phyloP scores from a whole-genome alignment of 2,797 vertebrate species.

The Erethizon dorsatum region DNA sequence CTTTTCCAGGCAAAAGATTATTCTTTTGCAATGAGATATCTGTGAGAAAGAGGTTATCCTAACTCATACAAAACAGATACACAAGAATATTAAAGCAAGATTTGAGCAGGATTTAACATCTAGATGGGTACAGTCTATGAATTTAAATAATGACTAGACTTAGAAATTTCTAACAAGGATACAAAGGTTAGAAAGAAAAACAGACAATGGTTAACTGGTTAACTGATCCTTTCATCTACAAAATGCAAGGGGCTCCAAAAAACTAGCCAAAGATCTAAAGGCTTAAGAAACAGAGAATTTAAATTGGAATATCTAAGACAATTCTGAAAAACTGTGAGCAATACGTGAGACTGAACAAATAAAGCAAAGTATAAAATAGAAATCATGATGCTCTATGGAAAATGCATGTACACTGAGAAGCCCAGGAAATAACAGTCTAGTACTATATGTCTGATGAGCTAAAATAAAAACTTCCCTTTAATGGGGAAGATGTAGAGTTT shows the following conservation, averaged over 20 bases:
- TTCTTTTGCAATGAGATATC: conserved; percentile 39
- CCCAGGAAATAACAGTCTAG: background rate
- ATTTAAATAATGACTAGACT: conserved; percentile 65
- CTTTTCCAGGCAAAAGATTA: conserved; percentile 69
- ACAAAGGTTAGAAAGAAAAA: conserved; percentile 41
- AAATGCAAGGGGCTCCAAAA: conserved; percentile 22
- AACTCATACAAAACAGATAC: conserved; percentile 47
- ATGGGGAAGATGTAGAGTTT: background rate
- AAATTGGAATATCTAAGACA: conserved; percentile 17
- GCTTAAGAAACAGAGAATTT: conserved; percentile 45
- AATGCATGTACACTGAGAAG: background rate
- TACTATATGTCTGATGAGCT: background rate
- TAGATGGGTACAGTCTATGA: conserved; percentile 7
- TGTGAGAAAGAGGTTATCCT: conserved; percentile 38
- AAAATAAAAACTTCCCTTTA: conserved; percentile 10
- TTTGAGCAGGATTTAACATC: conserved; percentile 64
- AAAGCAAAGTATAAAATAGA: conserved; percentile 11
- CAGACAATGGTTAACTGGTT: background rate
- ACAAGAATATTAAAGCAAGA: conserved; percentile 63
- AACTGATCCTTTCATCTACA: conserved; percentile 42
- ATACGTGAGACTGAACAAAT: background rate
- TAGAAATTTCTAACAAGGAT: conserved; percentile 60
- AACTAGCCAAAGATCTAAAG: conserved; percentile 33
- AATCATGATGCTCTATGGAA: background rate
- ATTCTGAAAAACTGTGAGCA: background rate